Conservation (phyloP, 2,113 vertebrate species). For the Alectura lathami region DNA sequence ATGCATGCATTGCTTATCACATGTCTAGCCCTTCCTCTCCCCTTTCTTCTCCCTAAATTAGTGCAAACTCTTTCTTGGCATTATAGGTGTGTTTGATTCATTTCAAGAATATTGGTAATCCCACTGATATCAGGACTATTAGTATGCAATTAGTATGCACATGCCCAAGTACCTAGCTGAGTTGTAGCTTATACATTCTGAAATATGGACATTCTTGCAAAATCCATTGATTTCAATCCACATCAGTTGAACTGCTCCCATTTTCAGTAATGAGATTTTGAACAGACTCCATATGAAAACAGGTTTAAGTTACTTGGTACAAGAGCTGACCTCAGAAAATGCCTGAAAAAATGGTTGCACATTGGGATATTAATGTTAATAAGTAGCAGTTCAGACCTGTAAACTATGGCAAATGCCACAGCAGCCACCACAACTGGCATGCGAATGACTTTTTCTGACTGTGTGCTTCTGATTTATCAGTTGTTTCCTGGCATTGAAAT, state of each 20-base stretch:
- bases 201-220: background rate
- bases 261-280: slow-evolving; percentile 30
- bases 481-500: background rate
- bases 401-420: background rate
- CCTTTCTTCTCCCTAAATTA: background rate
- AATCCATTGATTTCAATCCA: slow-evolving; percentile 7
- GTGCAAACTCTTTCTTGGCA: background rate
- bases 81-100: background rate
- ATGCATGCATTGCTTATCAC: background rate
- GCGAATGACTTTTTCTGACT: background rate
- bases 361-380: background rate
- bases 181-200: background rate
- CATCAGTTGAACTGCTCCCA: background rate
- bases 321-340: background rate
- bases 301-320: background rate
- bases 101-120: background rate
- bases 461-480: background rate
- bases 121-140: background rate
- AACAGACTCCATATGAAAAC: background rate
- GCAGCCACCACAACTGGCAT: background rate
- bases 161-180: background rate
- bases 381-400: background rate
- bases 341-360: background rate
- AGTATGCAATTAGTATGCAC: background rate
- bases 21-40: background rate